Evolutionary conservation across 2,797 vertebrate genomes (phyloP), one percentile per base, ranked within the genome.

Genomic region (Coccyzus lansbergi): DNA sequence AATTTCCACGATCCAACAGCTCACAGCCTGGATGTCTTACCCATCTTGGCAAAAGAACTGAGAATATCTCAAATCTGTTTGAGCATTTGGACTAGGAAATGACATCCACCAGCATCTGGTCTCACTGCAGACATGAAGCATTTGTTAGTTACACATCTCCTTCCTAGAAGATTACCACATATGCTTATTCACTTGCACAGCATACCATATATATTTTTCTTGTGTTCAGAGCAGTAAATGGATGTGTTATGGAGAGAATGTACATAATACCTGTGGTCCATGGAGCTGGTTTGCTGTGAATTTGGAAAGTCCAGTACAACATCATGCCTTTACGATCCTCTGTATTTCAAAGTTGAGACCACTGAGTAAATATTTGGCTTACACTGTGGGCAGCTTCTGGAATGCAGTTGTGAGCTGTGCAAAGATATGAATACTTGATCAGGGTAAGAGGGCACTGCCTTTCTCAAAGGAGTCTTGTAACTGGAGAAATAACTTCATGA

Each of bases 301-400:
- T 64, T 86, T 69, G 48, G 67, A 34, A 84, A 79, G 44, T 7
- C 55, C 62, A 72, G 17, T n/a, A 44, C 31, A 42, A 42, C 29
- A 79, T 11, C 44, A 20, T 17, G 48, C 24, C 34, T 84, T 72
- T 71, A 22, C 49, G 16, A 55, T 51, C n/a, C 74, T 72, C 63
- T 55, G 3, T 13, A 44, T 76, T 81, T 86, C 56, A 65, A 72
- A 76, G 22, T 86, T 77, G 52, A 77, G 63, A 56, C 49, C 9
- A 2, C 67, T 69, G 59, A 67, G 78, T 76, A 84, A 93, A 92
- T 84, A 79, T 84, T 82, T 92, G 59, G 6, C 34, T 93, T 49
- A 62, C 1, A 1, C 48, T 82, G 16, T 62, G 63, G 74, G 74
- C 63, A 92, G 31, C 46, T 86, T 65, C 63, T 79, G 83, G 77